These are phyloP conservation scores for Caenorhabditis briggsae DNA, from an alignment of 1,140 invertebrate genomes.

Conservation along the genomic window DNA sequence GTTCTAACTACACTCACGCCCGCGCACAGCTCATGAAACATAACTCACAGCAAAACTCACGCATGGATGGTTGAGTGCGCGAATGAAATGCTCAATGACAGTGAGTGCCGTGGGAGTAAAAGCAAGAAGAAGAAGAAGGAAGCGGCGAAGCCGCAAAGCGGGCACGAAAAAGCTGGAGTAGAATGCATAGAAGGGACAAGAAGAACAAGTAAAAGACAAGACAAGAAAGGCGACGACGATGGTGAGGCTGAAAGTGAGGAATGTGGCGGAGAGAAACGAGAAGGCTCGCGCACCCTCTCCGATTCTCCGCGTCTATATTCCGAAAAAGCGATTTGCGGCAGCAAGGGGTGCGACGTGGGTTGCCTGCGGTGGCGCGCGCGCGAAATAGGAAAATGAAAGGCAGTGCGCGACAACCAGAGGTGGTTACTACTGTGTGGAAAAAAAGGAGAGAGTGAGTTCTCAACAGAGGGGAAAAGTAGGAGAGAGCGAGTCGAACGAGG, in stretches of 20 bases:
- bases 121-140: conserved; percentile 8
- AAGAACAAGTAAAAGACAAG: no score
- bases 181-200: not conserved
- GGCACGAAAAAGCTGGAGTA: not conserved
- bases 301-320: conserved; percentile 11
- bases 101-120: conserved; percentile 48
- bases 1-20: conserved; percentile 29
- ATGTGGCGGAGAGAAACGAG: not conserved
- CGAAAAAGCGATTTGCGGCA: conserved; percentile 29
- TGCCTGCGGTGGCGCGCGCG: not conserved
- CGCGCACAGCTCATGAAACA: conserved; percentile 51
- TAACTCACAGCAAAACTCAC: conserved; percentile 56
- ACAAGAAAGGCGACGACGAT: not conserved
- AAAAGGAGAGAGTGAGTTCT: not conserved
- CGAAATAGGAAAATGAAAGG: conserved; percentile 19
- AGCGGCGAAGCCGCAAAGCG: not conserved
- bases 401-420: conserved; percentile 35
- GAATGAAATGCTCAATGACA: conserved; percentile 54
- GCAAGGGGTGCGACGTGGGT: conserved; percentile 40
- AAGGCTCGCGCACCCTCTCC: conserved; percentile 20
- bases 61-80: conserved; percentile 53
- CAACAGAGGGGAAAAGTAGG: conserved; percentile 18
- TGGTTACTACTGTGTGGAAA: conserved; percentile 5
- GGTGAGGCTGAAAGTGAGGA: conserved; percentile 4
- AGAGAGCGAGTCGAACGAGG: conserved; percentile 9